Evolutionary conservation across 2,113 vertebrate genomes (phyloP), one percentile per base, ranked within the genome.

Genomic region (Sturnus vulgaris): DNA sequence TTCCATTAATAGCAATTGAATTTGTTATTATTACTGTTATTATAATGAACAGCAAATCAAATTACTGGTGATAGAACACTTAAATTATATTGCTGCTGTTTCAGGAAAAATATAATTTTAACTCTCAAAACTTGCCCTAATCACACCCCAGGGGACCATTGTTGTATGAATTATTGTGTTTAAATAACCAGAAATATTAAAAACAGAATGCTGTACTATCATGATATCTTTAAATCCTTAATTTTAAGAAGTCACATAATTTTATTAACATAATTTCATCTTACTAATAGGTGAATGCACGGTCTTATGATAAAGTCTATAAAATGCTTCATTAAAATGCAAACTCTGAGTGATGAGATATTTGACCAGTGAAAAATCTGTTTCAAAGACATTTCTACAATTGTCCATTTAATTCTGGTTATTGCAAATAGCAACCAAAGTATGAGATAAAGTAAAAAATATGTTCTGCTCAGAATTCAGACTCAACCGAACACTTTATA

Each of bases 21-120:
- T 92, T 92, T 96, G 93, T 97, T 96, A 95, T 94, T 94, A 92
- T 95, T 96, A 89, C 93, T 79, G 65, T 93, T 93, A 93, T 96
- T 88, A 91, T 75, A 96, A 97, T 77, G 87, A 94, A 90, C 39
- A 84, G 27, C 28, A 96, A 75, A 91, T 92, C 66, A 90, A 95
- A 96, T 93, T 91, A 93, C 52, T 85, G 49, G 63, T 96, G 92
- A 93, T 82, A 82, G 76, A 85, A 88, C 46, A 82, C 69, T 83
- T 93, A 82, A 87, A 96, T 94, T 92, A 76, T 44, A 80, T 86
- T 9, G 5, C 76, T 71, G 20, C 33, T 91, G 28, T 53, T 90
- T 89, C 57, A 86, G 42, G 64, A 80, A 96, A 93, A 90, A 57
- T 37, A 86, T 46, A 72, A 82, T 86, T 88, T 76, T 84, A 82